Evolutionary conservation across 1,140 invertebrate genomes (phyloP).

Genomic region (Nephila pilipes): DNA sequence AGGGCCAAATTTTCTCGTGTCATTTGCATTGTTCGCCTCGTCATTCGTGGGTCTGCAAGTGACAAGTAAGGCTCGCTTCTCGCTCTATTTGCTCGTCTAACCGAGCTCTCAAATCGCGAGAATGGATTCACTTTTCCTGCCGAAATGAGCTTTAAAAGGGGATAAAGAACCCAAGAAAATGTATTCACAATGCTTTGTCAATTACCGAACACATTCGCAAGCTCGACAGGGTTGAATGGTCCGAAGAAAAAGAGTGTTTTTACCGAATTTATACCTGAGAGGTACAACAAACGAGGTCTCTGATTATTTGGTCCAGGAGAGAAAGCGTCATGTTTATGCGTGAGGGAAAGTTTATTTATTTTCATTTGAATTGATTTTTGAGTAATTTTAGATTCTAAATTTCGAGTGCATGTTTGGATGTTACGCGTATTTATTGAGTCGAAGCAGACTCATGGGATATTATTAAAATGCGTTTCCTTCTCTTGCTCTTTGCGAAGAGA

Average conservation of each 20-base stretch:
- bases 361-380: neutral
- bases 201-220: neutral
- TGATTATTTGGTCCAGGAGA: neutral
- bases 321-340: slow-evolving; percentile 7
- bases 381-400: neutral
- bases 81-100: neutral
- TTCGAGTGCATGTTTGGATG: neutral
- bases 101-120: neutral
- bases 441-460: neutral
- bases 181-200: neutral
- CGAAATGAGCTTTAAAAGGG: neutral
- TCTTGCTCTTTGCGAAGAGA: too few relatives aligned
- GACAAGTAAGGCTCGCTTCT: neutral
- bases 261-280: too few relatives aligned
- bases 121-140: neutral
- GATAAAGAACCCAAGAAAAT: neutral
- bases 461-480: neutral
- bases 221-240: neutral
- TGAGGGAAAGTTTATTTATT: neutral
- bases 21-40: neutral
- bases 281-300: neutral
- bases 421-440: neutral
- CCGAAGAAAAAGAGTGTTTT: neutral
- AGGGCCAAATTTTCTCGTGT: neutral
- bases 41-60: neutral